These are phyloP conservation scores for Copidosoma floridanum DNA, from an alignment of 1,140 invertebrate genomes.

Conservation along the genomic window DNA sequence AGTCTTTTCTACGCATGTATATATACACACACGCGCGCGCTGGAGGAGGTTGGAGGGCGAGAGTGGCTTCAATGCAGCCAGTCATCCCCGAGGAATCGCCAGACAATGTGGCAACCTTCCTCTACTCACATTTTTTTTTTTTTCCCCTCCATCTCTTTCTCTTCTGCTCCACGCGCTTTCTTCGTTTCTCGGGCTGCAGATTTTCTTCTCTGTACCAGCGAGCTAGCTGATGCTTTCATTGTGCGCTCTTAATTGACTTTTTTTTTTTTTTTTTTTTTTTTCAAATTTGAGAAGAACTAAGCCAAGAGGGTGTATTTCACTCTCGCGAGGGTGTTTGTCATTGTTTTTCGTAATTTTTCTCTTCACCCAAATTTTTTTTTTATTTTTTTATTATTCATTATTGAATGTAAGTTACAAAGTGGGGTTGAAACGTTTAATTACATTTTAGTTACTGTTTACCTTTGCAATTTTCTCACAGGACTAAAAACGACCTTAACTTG, in stretches of 20 bases:
- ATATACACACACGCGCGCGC: too few relatives aligned
- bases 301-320: too few relatives aligned
- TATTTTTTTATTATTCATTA: too few relatives aligned
- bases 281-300: too few relatives aligned
- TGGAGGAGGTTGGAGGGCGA: too few relatives aligned
- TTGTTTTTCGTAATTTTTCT: too few relatives aligned
- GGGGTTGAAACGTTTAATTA: too few relatives aligned
- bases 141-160: constrained; percentile 9
- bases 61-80: constrained; percentile 46
- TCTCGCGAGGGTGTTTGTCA: too few relatives aligned
- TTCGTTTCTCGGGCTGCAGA: constrained; percentile 32
- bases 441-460: too few relatives aligned
- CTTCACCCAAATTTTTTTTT: too few relatives aligned
- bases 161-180: constrained; percentile 1
- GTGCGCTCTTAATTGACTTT: constrained; percentile 24
- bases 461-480: not conserved
- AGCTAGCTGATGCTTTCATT: constrained; percentile 4
- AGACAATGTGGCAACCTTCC: constrained; percentile 47
- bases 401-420: too few relatives aligned
- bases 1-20: not conserved
- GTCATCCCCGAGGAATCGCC: constrained; percentile 53
- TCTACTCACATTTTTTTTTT: constrained; percentile 8
- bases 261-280: not conserved
- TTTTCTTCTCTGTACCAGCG: constrained; percentile 29
- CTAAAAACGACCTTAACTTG: too few relatives aligned